phyloP scores from a whole-genome alignment of 1,140 invertebrate species.

The Zaprionus ghesquierei region DNA sequence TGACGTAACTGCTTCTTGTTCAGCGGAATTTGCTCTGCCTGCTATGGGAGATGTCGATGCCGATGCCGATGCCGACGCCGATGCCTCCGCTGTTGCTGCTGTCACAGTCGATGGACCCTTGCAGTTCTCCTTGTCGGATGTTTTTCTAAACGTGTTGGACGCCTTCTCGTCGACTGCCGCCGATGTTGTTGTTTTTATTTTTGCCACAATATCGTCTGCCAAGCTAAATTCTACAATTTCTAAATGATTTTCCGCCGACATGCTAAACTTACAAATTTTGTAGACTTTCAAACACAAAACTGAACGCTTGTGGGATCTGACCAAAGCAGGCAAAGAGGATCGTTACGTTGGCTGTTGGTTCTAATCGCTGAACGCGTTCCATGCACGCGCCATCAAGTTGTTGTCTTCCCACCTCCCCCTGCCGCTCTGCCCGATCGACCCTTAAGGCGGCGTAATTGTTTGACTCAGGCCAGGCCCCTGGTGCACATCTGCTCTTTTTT shows the following conservation, averaged over 20 bases:
- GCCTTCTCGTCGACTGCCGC: constrained; percentile 32
- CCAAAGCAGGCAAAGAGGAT: not conserved
- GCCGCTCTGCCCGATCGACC: not conserved
- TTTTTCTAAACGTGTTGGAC: constrained; percentile 43
- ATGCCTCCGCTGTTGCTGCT: too few species aligned
- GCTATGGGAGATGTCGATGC: constrained; percentile 6
- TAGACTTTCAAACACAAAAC: constrained; percentile 8
- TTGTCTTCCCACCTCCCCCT: not conserved
- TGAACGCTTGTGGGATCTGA: constrained; percentile 13
- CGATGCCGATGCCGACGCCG: not conserved
- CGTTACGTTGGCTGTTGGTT: not conserved
- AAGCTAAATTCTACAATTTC: constrained; percentile 55
- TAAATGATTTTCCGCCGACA: constrained; percentile 63
- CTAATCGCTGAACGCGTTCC: constrained; percentile 27
- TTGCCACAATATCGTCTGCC: constrained; percentile 22
- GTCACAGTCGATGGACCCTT: not conserved
- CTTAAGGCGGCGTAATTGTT: constrained; percentile 43
- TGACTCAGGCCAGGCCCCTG: constrained; percentile 27
- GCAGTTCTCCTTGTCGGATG: constrained; percentile 59
- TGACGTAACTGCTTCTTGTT: constrained; percentile 24
- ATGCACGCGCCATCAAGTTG: constrained; percentile 39
- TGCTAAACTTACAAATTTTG: constrained; percentile 53
- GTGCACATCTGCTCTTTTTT: constrained; percentile 74
- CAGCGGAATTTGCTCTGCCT: constrained; percentile 3
- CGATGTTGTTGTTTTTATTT: constrained; percentile 19